Base-by-base conservation (phyloP, 2,888 invertebrate species). In the Ectropis crepuscularia region DNA sequence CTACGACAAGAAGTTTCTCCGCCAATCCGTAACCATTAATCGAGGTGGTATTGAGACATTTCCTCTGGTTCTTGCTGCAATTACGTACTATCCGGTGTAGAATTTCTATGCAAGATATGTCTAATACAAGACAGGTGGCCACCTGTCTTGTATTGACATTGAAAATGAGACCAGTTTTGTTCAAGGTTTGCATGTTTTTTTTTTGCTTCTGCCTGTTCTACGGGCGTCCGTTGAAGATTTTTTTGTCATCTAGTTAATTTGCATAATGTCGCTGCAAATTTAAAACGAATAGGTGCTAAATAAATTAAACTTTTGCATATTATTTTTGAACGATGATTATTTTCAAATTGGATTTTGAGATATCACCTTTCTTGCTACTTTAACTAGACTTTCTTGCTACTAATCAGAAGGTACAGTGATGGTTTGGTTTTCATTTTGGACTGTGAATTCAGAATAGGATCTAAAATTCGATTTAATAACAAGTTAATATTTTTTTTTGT, bases 131-230 rank as follows among this genome's bases (percentile, higher is more conserved):
- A n/a, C n/a, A n/a, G n/a, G n/a, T n/a, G 57, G 54, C 61, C 58
- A 61, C 66, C 62, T 64, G 60, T 68, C 67, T 63, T 65, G 61
- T 68, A 70, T 68, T 70, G 70, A 69, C 69, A 70, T 70, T 72
- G 66, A 69, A 65, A 67, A 68, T 61, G 49, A 61, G 63, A 70
- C 69, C 65, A 66, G 70, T 72, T 72, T 63, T 48, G 53, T 67
- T 63, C 68, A 68, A 72, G 70, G 70, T 65, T 69, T 53, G 59
- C 59, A 53, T 59, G 67, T 54, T 63, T 70, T 28, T n/a, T 28
- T 65, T 67, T 69, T 63, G 63, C 66, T 61, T 53, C 38, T 63
- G 42, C 59, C 54, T 62, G 12, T 37, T 36, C 43, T 39, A 50
- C 53, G 48, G 61, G 57, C 42, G 58, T 65, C 68, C 60, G 68